Percentiles rank a stretch among this genome's conserved stretches.
phyloP scores from a whole-genome alignment of 92 coral and sea anemone genomes.

The Palythoa heliodiscus region DNA sequence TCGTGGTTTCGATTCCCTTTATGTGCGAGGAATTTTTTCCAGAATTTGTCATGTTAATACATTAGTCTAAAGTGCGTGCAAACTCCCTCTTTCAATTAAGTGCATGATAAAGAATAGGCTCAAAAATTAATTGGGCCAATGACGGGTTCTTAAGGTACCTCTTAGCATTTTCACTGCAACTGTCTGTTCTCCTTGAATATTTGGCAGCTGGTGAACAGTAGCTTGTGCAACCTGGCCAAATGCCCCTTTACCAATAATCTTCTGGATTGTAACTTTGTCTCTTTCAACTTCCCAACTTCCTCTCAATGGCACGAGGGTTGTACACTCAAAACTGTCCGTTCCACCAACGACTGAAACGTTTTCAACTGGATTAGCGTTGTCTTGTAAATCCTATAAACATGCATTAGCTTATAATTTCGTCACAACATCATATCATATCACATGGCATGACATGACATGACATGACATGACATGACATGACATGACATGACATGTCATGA shows the following conservation, averaged over 20 bases:
- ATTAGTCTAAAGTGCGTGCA: no score
- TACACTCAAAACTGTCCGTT: neutral
- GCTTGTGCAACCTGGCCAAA: conserved; percentile 9
- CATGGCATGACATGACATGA: no score
- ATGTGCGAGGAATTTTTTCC: no score
- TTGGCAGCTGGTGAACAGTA: neutral
- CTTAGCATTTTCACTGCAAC: conserved; percentile 8
- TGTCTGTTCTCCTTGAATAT: neutral
- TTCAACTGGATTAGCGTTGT: neutral
- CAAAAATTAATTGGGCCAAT: no score
- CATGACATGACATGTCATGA: no score
- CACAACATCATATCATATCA: no score
- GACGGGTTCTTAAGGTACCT: neutral
- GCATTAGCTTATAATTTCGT: no score
- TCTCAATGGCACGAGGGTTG: neutral
- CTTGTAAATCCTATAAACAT: neutral
- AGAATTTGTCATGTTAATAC: no score
- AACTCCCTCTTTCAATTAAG: no score
- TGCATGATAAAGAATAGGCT: no score
- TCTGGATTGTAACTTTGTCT: neutral
- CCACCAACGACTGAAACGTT: neutral
- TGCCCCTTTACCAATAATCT: neutral
- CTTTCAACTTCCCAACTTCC: neutral
- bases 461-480: no score
- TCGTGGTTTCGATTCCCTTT: no score